phyloP scores from a whole-genome alignment of 2,797 vertebrate genomes.

The Chelidonichthys spinosus region DNA sequence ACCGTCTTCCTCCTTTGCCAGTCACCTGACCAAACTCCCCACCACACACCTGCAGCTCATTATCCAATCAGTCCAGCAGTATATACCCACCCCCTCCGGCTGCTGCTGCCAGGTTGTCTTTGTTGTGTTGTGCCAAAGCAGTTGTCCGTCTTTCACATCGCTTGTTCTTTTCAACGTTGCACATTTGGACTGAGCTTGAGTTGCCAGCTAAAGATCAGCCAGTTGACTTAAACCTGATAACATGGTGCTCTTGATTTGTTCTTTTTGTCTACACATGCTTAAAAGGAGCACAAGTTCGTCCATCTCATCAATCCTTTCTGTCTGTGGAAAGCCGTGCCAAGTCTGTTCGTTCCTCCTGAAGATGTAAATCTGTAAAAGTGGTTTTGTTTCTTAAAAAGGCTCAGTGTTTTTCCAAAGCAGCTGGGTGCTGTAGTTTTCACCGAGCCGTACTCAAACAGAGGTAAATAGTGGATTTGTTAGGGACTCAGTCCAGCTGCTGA shows the following conservation, averaged over 20 bases:
- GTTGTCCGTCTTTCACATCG: neutral
- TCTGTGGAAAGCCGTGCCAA: neutral
- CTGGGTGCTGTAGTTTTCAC: neutral
- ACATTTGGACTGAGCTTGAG: neutral
- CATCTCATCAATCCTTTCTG: neutral
- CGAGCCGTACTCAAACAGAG: neutral
- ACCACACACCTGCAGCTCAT: neutral
- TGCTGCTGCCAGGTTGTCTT: neutral
- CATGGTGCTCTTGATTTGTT: neutral
- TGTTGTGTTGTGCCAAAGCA: neutral
- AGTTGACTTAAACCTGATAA: no score
- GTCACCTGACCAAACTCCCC: neutral
- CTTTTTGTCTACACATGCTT: neutral
- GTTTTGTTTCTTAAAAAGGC: neutral
- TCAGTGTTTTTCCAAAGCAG: neutral
- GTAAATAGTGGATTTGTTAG: neutral
- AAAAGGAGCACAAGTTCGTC: neutral
- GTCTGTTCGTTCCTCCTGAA: neutral
- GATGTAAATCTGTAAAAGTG: neutral
- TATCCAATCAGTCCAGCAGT: neutral
- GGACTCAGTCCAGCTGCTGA: no score
- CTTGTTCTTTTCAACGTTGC: neutral
- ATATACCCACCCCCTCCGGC: neutral
- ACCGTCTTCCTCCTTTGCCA: neutral
- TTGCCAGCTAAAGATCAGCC: neutral